Evolutionary conservation across 2,888 invertebrate genomes (phyloP).

Genomic region (Tridacna gigas): DNA sequence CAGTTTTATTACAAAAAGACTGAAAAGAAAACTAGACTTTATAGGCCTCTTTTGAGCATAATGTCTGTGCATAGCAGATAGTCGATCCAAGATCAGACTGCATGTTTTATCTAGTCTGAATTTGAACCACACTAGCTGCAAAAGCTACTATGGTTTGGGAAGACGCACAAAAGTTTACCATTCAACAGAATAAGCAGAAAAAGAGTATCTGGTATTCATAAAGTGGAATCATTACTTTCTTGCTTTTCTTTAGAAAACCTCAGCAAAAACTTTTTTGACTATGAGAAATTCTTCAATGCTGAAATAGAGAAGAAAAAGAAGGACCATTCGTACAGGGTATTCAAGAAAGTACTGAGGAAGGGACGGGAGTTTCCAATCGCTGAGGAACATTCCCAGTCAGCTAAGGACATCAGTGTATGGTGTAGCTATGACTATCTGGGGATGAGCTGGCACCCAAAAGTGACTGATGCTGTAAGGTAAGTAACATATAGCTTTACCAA

Average conservation of each 20-base stretch:
- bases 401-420: slow-evolving; percentile 97
- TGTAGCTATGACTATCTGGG: slow-evolving; percentile 99
- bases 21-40: too few species aligned
- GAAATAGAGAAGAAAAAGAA: slow-evolving; percentile 96
- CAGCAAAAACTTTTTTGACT: slow-evolving; percentile 84
- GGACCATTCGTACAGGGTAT: slow-evolving; percentile 97
- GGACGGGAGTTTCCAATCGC: slow-evolving; percentile 95
- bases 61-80: too few species aligned
- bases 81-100: too few species aligned
- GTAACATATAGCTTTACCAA: neutral
- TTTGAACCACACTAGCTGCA: too few species aligned
- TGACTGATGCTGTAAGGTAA: slow-evolving; percentile 89
- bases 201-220: neutral
- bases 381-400: slow-evolving; percentile 92
- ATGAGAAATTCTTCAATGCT: slow-evolving; percentile 94
- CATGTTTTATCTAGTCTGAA: too few species aligned
- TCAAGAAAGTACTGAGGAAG: slow-evolving; percentile 96
- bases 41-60: too few species aligned
- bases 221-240: neutral
- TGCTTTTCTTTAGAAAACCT: neutral
- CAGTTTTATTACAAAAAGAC: too few species aligned
- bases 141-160: too few species aligned
- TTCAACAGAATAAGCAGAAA: too few species aligned
- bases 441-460: slow-evolving; percentile 96
- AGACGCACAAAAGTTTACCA: too few species aligned